A percentile compares a stretch with the other conserved stretches of the same genome.
Conservation (phyloP, 2,888 invertebrate species). For the Lasioglossum vierecki region DNA sequence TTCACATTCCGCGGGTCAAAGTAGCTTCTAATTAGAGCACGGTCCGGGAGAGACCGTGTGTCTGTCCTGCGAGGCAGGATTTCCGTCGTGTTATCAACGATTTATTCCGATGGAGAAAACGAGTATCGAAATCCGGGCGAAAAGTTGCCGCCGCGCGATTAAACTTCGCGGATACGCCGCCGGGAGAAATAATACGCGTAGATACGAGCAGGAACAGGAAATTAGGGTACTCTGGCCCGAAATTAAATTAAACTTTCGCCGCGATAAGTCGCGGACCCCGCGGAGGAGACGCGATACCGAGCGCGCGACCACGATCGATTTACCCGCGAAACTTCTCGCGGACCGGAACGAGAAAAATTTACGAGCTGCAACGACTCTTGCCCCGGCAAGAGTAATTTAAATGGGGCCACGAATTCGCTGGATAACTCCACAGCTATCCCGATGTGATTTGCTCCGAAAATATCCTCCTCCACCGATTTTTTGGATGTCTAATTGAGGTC, state of each 20-base stretch:
- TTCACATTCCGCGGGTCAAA: constrained; percentile 1
- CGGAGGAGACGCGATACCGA: constrained; percentile 14
- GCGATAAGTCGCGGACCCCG: constrained; percentile 70
- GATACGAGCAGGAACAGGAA: constrained; percentile 68
- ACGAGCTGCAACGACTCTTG: constrained; percentile 16
- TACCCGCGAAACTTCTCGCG: constrained; percentile 12
- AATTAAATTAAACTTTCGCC: constrained; percentile 78
- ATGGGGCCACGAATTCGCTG: background rate
- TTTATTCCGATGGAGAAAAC: constrained; percentile 24
- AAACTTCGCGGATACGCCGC: constrained; percentile 74
- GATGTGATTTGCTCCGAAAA: background rate
- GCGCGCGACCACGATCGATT: constrained; percentile 46
- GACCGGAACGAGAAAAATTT: constrained; percentile 43
- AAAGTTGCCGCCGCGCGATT: constrained; percentile 70
- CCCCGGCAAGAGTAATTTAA: background rate
- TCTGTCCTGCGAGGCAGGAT: background rate
- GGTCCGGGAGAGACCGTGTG: background rate
- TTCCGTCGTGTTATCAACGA: constrained; percentile 11
- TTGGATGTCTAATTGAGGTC: background rate
- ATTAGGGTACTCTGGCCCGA: constrained; percentile 69
- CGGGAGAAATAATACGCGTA: constrained; percentile 75
- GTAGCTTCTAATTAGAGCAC: background rate
- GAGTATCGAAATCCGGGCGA: constrained; percentile 50
- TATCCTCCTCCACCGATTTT: background rate
- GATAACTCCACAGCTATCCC: constrained; percentile 8